A percentile compares a stretch with the other conserved stretches of the same genome.
Evolutionary conservation across 1,140 invertebrate genomes (phyloP).

Genomic region (Eueides isabella): DNA sequence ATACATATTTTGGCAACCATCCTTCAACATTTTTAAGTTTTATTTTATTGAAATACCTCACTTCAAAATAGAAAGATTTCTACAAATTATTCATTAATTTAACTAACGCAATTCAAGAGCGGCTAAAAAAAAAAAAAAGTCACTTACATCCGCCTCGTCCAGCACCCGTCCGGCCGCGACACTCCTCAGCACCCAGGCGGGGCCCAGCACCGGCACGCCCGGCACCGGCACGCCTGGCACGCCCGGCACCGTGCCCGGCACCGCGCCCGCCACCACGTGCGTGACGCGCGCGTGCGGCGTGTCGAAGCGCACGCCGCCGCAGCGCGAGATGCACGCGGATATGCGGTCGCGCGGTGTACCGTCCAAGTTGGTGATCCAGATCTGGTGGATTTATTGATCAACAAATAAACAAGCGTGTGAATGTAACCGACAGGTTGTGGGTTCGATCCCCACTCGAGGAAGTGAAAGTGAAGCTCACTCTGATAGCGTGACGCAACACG

Average conservation of each 20-base stretch:
- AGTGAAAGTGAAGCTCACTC: too few species aligned
- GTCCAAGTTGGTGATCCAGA: slow-evolving; percentile 63
- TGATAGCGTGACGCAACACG: too few species aligned
- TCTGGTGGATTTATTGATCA: slow-evolving; percentile 38
- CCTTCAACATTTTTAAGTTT: too few species aligned
- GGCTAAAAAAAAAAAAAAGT: not conserved
- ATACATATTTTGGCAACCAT: too few species aligned
- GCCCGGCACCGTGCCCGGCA: slow-evolving; percentile 45
- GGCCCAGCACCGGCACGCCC: slow-evolving; percentile 85
- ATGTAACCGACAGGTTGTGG: too few species aligned
- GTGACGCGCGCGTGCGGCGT: slow-evolving; percentile 89
- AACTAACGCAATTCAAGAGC: too few species aligned
- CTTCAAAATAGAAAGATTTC: too few species aligned
- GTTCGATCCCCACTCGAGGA: too few species aligned
- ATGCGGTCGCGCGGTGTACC: slow-evolving; percentile 87
- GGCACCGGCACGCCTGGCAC: too few species aligned
- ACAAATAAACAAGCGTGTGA: not conserved
- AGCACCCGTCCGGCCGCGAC: slow-evolving; percentile 81
- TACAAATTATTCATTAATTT: too few species aligned
- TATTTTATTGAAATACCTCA: too few species aligned
- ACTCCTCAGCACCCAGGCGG: slow-evolving; percentile 89
- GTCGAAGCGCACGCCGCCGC: slow-evolving; percentile 91
- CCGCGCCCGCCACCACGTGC: slow-evolving; percentile 83
- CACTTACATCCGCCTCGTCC: slow-evolving; percentile 54
- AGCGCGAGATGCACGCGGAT: slow-evolving; percentile 89